These are phyloP conservation scores for Dinomys branickii DNA, from an alignment of 2,113 vertebrate species.

Conservation along the genomic window DNA sequence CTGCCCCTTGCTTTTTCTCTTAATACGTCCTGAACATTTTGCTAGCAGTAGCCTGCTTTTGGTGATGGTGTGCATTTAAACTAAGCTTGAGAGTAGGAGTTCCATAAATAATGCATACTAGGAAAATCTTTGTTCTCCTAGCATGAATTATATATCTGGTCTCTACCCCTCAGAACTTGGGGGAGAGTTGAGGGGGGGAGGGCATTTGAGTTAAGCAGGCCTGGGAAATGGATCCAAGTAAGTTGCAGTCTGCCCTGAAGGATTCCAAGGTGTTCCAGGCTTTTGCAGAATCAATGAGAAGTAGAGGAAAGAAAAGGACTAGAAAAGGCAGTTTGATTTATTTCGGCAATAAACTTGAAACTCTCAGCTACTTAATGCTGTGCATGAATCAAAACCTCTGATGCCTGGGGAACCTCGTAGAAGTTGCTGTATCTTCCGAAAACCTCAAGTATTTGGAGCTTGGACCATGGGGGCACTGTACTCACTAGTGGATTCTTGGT, in stretches of 20 bases:
- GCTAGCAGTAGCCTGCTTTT: neutral
- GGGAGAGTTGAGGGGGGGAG: neutral
- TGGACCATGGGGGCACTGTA: neutral
- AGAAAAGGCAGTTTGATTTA: neutral
- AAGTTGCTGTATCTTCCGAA: neutral
- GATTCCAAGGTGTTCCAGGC: neutral
- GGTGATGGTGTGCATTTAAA: conserved; percentile 6
- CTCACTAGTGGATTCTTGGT: neutral
- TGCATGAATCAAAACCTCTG: neutral
- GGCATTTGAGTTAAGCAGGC: neutral
- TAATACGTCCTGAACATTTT: conserved; percentile 48
- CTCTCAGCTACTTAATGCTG: neutral
- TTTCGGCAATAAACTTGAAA: neutral
- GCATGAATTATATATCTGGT: neutral
- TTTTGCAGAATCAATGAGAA: neutral
- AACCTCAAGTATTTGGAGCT: neutral
- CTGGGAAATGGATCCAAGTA: neutral
- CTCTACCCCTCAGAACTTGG: neutral
- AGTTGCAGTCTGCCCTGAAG: neutral
- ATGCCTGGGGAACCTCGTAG: neutral
- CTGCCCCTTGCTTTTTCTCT: neutral
- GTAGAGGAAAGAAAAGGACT: neutral
- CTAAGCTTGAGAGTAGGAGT: neutral
- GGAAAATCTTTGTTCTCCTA: neutral
- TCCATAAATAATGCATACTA: neutral